Evolutionary conservation across 2,888 invertebrate genomes (phyloP).

Genomic region (Unio pictorum): DNA sequence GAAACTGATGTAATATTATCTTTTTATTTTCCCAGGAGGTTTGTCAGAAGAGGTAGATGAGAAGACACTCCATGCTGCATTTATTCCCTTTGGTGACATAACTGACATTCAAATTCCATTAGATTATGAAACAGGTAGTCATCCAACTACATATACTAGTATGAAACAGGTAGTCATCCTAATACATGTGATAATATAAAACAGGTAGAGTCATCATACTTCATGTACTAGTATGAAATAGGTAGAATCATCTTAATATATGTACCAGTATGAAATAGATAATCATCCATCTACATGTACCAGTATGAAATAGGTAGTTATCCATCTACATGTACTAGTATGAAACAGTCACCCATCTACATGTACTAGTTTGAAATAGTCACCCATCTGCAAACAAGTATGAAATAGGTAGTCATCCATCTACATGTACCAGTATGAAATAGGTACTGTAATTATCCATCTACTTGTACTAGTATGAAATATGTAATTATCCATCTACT

Average conservation of each 20-base stretch:
- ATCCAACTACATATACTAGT: not conserved
- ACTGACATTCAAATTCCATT: conserved; percentile 98
- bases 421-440: not conserved
- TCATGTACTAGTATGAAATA: not conserved
- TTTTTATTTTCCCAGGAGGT: conserved; percentile 68
- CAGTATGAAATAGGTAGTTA: conserved; percentile 80
- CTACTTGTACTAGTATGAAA: too few species aligned
- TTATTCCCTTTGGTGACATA: conserved; percentile 98
- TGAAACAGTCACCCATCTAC: too few species aligned
- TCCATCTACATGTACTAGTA: not conserved
- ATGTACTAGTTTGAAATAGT: too few species aligned
- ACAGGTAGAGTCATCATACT: too few species aligned
- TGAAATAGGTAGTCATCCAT: not conserved
- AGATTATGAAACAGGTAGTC: conserved; percentile 86
- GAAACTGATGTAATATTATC: too few species aligned
- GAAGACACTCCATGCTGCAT: conserved; percentile 94
- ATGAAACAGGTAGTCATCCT: too few species aligned
- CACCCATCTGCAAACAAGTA: too few species aligned
- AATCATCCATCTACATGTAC: too few species aligned
- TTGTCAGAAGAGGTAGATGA: conserved; percentile 91
- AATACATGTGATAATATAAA: too few species aligned
- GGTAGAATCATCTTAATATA: not conserved
- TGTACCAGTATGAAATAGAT: too few species aligned
- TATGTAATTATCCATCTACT: too few species aligned
- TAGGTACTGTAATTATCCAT: too few species aligned